A percentile compares a stretch with the other conserved stretches of the same genome.
Conservation (phyloP, 2,888 invertebrate genomes). For the Agrochola lota region DNA sequence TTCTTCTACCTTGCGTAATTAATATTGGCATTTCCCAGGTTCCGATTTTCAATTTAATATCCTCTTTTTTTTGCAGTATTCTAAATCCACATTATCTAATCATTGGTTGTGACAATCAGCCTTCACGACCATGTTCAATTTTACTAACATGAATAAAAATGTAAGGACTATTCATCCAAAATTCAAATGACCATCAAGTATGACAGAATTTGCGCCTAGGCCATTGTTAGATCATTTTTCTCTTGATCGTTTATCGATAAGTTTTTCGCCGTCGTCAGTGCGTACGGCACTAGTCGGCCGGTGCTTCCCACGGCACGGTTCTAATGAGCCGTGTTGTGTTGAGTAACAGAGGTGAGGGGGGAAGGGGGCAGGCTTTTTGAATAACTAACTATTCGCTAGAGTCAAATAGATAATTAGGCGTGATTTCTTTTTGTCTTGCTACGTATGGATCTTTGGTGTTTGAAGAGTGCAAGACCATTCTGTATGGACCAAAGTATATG, state of each 20-base stretch:
- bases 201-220: not conserved
- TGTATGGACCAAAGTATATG: not conserved
- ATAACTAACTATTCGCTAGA: slow-evolving; percentile 78
- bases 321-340: slow-evolving; percentile 89
- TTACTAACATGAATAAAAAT: not conserved
- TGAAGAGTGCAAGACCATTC: slow-evolving; percentile 7
- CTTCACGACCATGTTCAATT: not conserved
- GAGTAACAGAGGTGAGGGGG: slow-evolving; percentile 80
- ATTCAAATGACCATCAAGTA: not conserved
- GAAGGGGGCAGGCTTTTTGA: slow-evolving; percentile 74
- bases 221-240: not conserved
- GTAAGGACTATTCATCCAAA: not conserved
- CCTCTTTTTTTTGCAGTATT: not conserved
- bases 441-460: slow-evolving; percentile 36
- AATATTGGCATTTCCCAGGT: slow-evolving; percentile 11
- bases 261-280: slow-evolving; percentile 20
- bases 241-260: slow-evolving; percentile 50
- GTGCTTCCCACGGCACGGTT: slow-evolving; percentile 87
- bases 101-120: not conserved
- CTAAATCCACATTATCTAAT: not conserved
- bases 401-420: slow-evolving; percentile 76
- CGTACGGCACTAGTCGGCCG: slow-evolving; percentile 76
- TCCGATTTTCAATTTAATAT: slow-evolving; percentile 4
- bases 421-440: slow-evolving; percentile 68
- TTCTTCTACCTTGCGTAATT: slow-evolving; percentile 24